Base-by-base conservation (phyloP, 2,113 vertebrate species). In the Forbesichthys papilliferus region DNA sequence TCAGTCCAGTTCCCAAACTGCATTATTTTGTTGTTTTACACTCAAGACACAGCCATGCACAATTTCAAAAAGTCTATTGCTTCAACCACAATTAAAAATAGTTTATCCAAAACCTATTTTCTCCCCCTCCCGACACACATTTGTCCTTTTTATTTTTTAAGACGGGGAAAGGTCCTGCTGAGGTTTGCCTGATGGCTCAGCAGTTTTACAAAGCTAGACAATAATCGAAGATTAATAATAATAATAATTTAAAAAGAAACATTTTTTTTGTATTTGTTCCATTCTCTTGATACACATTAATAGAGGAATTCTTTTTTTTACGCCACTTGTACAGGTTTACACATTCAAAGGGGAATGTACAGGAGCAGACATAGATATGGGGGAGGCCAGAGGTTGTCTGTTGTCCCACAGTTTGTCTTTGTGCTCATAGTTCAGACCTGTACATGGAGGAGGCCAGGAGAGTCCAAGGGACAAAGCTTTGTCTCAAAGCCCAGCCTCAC, bases 41-140 rank as follows among this genome's bases (percentile, higher is more conserved):
- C 96, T 98, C 95, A 97, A 97, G 95, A 98, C 95, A 98, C 95
- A 96, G 94, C 96, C 96, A 99, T 98, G 96, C 96, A 98, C 96
- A 94, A 95, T 96, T 95, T 96, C 95, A 96, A 95, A 96, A 93
- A 95, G 94, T 96, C 95, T 97, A 96, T 97, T 97, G 96, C 97
- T 98, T 98, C 94, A 96, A 96, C 93, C 95, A 97, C 96, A 95
- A 94, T 95, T 95, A 94, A 96, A 97, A 98, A 94, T 95, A 95
- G 93, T 92, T 94, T 94, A 94, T 93, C 90, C 87, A 91, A 96
- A 95, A 95, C 87, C 89, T 92, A 80, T 84, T 75, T 82, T 77
- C 81, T 6, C 36, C 36, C 5, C 36, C 36, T 42, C 84, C 87
- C 83, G 47, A 74, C 60, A 34, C 81, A 78, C 75, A 16, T 66